These are phyloP conservation scores for Sinodicranocentrus sp. DNA, from an alignment of 2,888 invertebrate genomes.

Conservation along the genomic window DNA sequence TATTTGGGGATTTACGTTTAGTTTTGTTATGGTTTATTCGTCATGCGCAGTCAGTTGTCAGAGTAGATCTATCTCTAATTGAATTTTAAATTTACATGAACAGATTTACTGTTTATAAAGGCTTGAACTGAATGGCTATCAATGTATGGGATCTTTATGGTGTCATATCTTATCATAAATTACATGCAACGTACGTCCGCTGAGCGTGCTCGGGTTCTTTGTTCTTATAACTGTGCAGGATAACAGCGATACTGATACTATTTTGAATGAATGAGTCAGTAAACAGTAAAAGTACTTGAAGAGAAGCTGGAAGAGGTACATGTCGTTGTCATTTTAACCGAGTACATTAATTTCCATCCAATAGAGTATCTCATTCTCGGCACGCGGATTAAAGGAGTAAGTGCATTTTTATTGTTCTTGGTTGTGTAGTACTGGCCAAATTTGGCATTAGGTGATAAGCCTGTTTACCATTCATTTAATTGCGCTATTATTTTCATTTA, in stretches of 20 bases:
- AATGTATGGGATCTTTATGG: neutral
- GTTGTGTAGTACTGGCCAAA: no score
- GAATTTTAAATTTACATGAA: neutral
- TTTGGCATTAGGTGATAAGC: no score
- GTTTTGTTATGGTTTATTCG: no score
- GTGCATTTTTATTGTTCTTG: neutral
- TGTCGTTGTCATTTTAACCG: neutral
- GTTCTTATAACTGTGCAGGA: neutral
- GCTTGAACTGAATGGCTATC: no score
- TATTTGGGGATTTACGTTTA: no score
- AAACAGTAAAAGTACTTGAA: no score
- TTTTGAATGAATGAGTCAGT: neutral
- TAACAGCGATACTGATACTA: neutral
- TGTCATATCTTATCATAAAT: neutral
- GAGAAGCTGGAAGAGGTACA: no score
- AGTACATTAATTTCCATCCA: neutral
- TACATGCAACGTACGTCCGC: no score
- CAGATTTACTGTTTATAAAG: neutral
- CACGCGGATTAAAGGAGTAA: neutral
- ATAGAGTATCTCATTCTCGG: neutral
- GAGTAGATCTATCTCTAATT: neutral
- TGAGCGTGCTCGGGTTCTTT: neutral
- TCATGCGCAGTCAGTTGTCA: neutral
- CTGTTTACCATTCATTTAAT: no score
- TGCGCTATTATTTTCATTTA: no score